Percentiles rank a stretch among this genome's conserved stretches.
Evolutionary conservation across 2,113 vertebrate species (phyloP).

Genomic region (Odontophorus gujanensis): DNA sequence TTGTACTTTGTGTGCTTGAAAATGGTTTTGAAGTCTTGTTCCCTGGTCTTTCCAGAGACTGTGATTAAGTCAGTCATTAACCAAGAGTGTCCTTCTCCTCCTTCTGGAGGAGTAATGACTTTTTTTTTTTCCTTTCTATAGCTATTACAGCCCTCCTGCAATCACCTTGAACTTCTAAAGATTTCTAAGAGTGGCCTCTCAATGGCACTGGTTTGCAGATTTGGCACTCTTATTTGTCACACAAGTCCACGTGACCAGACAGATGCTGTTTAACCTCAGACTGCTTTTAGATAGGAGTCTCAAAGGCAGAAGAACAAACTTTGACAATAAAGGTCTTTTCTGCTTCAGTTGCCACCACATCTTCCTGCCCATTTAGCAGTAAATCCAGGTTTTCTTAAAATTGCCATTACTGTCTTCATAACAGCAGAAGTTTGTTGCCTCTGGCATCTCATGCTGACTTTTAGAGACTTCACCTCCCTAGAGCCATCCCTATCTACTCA

Average conservation of each 20-base stretch:
- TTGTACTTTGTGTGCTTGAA: background rate
- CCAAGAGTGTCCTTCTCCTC: background rate
- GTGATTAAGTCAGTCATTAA: background rate
- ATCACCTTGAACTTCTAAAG: background rate
- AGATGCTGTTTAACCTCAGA: background rate
- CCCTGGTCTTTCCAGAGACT: background rate
- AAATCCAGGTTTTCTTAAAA: background rate
- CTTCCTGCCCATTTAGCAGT: background rate
- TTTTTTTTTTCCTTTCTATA: background rate
- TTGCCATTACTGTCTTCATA: background rate
- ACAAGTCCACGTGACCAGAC: fast-evolving
- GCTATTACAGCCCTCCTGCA: background rate
- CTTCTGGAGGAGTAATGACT: background rate
- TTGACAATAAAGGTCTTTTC: background rate
- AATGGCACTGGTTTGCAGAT: background rate
- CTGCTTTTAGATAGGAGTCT: background rate
- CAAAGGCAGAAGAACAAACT: background rate
- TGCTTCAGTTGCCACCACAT: background rate
- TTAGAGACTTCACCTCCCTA: background rate
- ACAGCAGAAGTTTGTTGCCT: background rate
- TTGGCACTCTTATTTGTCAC: background rate
- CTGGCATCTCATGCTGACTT: background rate
- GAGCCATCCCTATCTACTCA: background rate
- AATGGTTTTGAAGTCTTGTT: background rate
- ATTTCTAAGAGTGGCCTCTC: background rate